Evolutionary conservation across 2,113 vertebrate species (phyloP).

Genomic region (Nycticorax nycticorax): DNA sequence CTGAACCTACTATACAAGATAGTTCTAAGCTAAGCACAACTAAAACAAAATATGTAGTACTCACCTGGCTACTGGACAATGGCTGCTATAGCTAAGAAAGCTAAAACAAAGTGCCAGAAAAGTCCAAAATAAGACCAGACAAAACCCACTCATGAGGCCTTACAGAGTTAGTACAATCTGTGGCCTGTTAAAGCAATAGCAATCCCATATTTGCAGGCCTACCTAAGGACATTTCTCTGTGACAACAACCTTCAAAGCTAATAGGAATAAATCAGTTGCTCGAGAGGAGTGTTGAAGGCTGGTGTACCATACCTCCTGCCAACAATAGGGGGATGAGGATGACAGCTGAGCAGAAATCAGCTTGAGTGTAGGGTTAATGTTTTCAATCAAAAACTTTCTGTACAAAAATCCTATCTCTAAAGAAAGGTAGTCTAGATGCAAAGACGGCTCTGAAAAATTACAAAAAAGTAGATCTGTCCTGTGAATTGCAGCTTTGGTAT

Average conservation of each 20-base stretch:
- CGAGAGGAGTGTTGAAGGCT: not conserved
- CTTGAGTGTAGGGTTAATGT: not conserved
- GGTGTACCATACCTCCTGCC: not conserved
- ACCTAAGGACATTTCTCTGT: not conserved
- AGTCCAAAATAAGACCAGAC: not conserved
- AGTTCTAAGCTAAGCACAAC: not conserved
- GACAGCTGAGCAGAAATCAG: not conserved
- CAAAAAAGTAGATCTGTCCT: not conserved
- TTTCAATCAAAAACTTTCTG: not conserved
- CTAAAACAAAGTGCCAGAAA: not conserved
- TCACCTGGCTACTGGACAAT: not conserved
- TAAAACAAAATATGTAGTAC: not conserved
- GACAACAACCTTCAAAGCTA: not conserved
- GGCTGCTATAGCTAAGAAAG: not conserved
- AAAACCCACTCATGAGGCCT: not conserved
- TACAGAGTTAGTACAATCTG: not conserved
- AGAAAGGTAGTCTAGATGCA: not conserved
- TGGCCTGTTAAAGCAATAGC: not conserved
- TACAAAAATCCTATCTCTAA: not conserved
- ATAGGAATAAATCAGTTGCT: not conserved
- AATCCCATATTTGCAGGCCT: not conserved
- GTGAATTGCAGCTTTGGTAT: not conserved
- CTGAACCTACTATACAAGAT: not conserved
- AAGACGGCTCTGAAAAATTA: not conserved
- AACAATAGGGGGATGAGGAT: accelerated